Conservation (phyloP, 2,888 invertebrate genomes). For the Oscheius myriophilus region DNA sequence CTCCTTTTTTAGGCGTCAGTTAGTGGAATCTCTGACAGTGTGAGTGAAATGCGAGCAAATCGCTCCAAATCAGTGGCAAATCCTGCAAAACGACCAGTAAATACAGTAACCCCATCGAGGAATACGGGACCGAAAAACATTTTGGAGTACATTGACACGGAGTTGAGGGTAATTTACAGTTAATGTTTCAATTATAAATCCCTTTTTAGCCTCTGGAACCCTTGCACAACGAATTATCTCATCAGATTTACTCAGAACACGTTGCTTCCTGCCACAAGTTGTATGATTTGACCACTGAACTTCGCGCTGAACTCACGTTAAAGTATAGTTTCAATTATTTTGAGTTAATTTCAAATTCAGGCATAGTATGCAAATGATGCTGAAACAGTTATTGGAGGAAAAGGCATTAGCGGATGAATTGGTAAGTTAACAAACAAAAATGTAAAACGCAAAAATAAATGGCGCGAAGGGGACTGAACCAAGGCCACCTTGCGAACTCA, state of each 20-base stretch:
- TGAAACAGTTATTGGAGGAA: constrained; percentile 1
- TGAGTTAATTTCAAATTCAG: not conserved
- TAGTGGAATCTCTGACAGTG: constrained; percentile 8
- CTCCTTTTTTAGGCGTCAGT: not conserved
- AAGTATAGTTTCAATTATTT: constrained; percentile 1
- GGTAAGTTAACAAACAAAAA: constrained; percentile 9
- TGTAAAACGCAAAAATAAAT: no score
- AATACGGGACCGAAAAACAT: not conserved
- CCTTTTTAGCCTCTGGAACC: constrained; percentile 17
- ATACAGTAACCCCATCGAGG: not conserved
- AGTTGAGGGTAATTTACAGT: constrained; percentile 4
- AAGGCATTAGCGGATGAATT: constrained; percentile 1
- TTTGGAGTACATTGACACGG: constrained; percentile 4
- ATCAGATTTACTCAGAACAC: constrained; percentile 13
- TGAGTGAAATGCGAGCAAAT: not conserved
- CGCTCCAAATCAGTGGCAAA: constrained; percentile 11
- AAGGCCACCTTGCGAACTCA: no score
- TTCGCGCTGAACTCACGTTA: not conserved
- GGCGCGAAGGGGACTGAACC: no score
- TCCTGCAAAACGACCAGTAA: not conserved
- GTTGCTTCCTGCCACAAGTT: constrained; percentile 7
- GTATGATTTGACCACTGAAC: not conserved
- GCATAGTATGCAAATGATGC: not conserved
- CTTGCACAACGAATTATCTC: not conserved
- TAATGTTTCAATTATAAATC: not conserved